Base-by-base conservation (phyloP, 2,113 vertebrate genomes). In the Bos indicus region DNA sequence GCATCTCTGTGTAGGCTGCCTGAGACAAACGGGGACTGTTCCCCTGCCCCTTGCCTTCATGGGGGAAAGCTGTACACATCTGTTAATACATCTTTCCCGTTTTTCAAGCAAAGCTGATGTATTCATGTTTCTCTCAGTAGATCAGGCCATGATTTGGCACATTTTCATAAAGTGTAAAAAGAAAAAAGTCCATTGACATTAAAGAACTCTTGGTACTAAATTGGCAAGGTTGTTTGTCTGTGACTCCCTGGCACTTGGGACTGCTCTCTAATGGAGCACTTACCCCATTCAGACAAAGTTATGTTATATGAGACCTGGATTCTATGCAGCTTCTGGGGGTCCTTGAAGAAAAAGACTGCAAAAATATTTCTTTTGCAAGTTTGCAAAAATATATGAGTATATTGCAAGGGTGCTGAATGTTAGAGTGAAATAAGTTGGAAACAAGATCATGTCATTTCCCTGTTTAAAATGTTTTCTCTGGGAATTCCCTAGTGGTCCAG, bases 1-100 rank as follows among this genome's bases (percentile, higher is more conserved):
- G 90, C 86, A 77, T 90, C 95, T 94, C 56, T 54, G 92, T 94
- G 94, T 94, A 83, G 98, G 82, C 80, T 91, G 91, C 62, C 23
- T 30, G 56, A 95, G 85, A 97, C 82, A 94, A 88, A 93, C 91
- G 92, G 56, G 95, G 92, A 93, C 91, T 96, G 78, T 83, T 92
- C 67, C 91, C 83, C 46, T 64, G 14, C 17, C 92, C 84, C 23
- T 25, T 97, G 85, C 84, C 59, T 87, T 52, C 46, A 48, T 26
- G 26, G 57, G n/a, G 54, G 12, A 51, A 57, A 56, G 57, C n/a
- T 96, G 21, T 48, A 14, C n/a, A 51, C 36, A 77, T 46, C 46
- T 88, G 40, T 77, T 77, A 77, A 43, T 43, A 83, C 36, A 81
- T 59, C 25, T 95, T 86, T 92, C 5, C 51, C 40, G 36, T 33